phyloP scores from a whole-genome alignment of 2,113 vertebrate species.

The Albula goreensis region DNA sequence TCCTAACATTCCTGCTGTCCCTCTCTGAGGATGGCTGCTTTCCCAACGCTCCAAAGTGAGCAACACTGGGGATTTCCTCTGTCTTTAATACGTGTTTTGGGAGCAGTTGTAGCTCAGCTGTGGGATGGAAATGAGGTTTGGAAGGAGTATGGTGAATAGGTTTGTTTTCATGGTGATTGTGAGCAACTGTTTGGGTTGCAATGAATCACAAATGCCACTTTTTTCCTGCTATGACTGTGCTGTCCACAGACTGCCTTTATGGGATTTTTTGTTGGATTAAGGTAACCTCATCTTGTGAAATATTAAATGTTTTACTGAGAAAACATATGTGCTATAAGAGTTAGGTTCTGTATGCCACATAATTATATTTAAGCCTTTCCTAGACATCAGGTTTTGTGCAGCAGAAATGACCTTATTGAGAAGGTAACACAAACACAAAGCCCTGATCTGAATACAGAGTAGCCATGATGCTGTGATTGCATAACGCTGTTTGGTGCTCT shows the following conservation, averaged over 20 bases:
- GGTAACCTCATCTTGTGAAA: background rate
- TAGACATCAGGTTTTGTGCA: background rate
- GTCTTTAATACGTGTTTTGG: constrained; percentile 17
- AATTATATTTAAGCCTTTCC: background rate
- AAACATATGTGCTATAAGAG: background rate
- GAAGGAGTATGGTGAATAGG: constrained; percentile 51
- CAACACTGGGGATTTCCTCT: constrained; percentile 59
- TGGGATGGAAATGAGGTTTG: constrained; percentile 52
- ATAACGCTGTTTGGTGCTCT: background rate
- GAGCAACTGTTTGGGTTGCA: constrained; percentile 13
- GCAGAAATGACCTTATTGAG: background rate
- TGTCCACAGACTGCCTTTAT: background rate
- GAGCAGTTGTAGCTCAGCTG: constrained; percentile 49
- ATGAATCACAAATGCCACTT: background rate
- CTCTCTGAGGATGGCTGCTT: constrained; percentile 39
- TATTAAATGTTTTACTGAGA: background rate
- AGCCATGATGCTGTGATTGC: background rate
- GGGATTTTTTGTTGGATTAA: background rate
- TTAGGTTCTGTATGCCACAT: background rate
- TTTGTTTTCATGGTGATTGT: constrained; percentile 17
- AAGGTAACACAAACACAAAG: background rate
- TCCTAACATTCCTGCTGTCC: constrained; percentile 19
- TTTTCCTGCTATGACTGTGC: background rate
- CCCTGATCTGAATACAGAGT: background rate
- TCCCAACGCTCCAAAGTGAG: constrained; percentile 54